Percentiles rank a stretch among this genome's conserved stretches.
phyloP scores from a whole-genome alignment of 2,888 invertebrate genomes.

The Beris chalybata region DNA sequence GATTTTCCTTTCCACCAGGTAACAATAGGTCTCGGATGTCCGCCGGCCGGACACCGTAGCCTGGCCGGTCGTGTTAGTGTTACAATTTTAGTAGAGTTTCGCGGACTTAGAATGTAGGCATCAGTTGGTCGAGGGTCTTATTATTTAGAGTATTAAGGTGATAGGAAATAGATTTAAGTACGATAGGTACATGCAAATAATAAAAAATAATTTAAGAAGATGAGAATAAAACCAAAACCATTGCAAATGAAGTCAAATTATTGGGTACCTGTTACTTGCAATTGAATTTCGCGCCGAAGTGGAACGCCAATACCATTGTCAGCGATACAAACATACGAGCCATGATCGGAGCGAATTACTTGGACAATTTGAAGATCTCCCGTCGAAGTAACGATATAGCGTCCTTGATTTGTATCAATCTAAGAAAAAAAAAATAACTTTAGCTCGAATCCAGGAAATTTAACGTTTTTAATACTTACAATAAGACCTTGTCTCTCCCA shows the following conservation, averaged over 20 bases:
- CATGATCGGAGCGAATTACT: conserved; percentile 77
- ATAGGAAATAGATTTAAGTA: conserved; percentile 43
- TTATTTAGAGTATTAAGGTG: conserved; percentile 19
- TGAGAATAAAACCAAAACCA: conserved; percentile 21
- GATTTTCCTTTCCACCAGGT: conserved; percentile 82
- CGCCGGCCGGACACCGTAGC: conserved; percentile 80
- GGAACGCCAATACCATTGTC: conserved; percentile 75
- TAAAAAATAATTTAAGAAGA: conserved; percentile 27
- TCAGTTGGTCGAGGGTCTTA: conserved; percentile 48
- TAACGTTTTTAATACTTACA: conserved; percentile 58
- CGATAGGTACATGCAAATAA: conserved; percentile 8
- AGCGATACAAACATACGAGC: conserved; percentile 83
- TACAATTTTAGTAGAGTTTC: conserved; percentile 66
- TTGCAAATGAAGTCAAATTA: not conserved
- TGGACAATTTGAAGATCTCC: conserved; percentile 83
- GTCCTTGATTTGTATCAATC: conserved; percentile 74
- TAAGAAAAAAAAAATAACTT: conserved; percentile 48
- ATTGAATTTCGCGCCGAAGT: conserved; percentile 66
- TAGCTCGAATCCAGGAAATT: not conserved
- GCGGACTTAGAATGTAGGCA: conserved; percentile 70
- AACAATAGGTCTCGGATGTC: conserved; percentile 76
- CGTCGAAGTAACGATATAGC: conserved; percentile 70
- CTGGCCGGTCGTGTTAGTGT: conserved; percentile 70
- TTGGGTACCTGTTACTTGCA: conserved; percentile 73
- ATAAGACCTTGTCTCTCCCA: conserved; percentile 75